Evolutionary conservation across 2,888 invertebrate species (phyloP).

Genomic region (Platerodrilus igneus): DNA sequence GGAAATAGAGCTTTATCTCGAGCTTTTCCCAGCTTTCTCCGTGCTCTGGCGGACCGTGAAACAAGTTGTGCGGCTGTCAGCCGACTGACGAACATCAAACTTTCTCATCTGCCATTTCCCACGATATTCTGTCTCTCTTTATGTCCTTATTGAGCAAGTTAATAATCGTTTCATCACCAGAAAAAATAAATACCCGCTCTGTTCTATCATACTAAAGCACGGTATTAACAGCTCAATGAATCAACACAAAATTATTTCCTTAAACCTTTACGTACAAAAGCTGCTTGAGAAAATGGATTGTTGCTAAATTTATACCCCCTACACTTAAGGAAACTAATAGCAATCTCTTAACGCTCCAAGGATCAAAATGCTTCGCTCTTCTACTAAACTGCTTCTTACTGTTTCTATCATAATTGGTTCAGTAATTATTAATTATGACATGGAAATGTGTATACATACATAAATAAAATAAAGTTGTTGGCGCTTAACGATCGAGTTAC

Average conservation of each 20-base stretch:
- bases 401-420: too few species aligned
- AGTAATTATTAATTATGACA: too few species aligned
- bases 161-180: conserved; percentile 17
- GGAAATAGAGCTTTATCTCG: conserved; percentile 36
- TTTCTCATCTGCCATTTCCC: conserved; percentile 36
- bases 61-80: conserved; percentile 40
- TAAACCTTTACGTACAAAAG: conserved; percentile 7
- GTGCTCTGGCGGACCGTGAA: conserved; percentile 41
- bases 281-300: conserved; percentile 9
- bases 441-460: too few species aligned
- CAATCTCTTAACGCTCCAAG: too few species aligned
- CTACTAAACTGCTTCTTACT: too few species aligned
- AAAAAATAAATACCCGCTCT: conserved; percentile 14
- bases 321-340: neutral
- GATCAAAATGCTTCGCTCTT: too few species aligned
- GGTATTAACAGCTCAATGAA: conserved; percentile 16
- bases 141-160: conserved; percentile 17
- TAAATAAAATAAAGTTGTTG: too few species aligned
- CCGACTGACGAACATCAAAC: conserved; percentile 34
- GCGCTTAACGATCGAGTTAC: too few species aligned
- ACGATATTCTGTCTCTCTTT: conserved; percentile 26
- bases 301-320: conserved; percentile 9
- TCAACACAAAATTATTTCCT: conserved; percentile 13
- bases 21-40: conserved; percentile 37
- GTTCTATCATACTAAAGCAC: conserved; percentile 9